Evolutionary conservation across 1,140 invertebrate species (phyloP).

Genomic region (Dinoponera quadriceps): DNA sequence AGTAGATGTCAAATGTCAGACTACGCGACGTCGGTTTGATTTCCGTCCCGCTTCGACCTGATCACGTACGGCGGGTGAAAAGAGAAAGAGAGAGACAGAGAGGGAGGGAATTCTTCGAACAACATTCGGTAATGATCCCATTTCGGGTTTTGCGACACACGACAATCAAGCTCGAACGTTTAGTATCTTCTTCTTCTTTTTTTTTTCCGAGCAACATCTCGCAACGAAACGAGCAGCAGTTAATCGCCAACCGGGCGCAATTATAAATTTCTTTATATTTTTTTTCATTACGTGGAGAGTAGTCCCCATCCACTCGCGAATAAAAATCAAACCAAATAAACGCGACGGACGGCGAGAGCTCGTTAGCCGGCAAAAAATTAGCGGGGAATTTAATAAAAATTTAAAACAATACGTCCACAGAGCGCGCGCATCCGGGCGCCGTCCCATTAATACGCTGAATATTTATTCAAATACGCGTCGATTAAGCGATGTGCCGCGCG

Average conservation of each 20-base stretch:
- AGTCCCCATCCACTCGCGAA: not conserved
- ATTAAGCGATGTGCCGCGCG: not conserved
- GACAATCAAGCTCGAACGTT: constrained; percentile 14
- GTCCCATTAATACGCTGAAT: not conserved
- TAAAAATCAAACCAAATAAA: constrained; percentile 3
- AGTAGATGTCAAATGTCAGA: constrained; percentile 55
- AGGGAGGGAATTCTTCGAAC: not conserved
- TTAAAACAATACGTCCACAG: not conserved
- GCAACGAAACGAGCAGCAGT: not conserved
- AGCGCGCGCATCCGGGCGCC: not conserved
- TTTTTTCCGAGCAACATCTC: not conserved
- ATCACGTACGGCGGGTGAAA: not conserved
- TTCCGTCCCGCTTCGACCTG: not conserved
- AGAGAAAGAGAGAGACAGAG: not conserved
- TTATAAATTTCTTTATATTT: constrained; percentile 4
- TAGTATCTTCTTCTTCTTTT: not conserved
- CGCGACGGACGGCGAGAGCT: not conserved
- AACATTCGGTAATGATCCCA: constrained; percentile 9
- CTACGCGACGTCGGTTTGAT: not conserved
- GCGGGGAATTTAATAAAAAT: not conserved
- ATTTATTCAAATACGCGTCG: not conserved
- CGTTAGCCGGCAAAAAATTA: not conserved
- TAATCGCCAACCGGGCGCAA: not conserved
- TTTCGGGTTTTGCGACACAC: constrained; percentile 5
- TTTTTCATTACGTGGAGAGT: constrained; percentile 5